phyloP scores from a whole-genome alignment of 2,113 vertebrate genomes.

The Zeus faber region DNA sequence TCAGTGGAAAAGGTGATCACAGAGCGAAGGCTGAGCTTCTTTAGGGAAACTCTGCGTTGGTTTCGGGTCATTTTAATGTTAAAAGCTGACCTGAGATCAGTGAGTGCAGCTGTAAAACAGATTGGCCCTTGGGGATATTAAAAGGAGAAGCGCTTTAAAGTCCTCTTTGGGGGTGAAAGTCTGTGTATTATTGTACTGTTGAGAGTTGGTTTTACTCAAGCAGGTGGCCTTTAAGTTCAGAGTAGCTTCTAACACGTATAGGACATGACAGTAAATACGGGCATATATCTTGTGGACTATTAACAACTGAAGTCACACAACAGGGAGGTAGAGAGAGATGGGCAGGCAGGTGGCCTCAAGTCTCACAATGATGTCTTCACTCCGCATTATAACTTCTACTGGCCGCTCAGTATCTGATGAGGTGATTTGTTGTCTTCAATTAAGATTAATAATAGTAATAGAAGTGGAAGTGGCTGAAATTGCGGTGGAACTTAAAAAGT shows the following conservation, averaged over 20 bases:
- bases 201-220: slow-evolving; percentile 47
- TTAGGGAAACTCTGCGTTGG: slow-evolving; percentile 13
- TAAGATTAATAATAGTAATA: no score
- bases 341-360: no score
- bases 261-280: background rate
- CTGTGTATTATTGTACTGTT: slow-evolving; percentile 42
- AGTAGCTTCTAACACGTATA: slow-evolving; percentile 30
- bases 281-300: no score
- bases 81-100: slow-evolving; percentile 62
- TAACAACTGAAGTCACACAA: slow-evolving; percentile 2
- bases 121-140: slow-evolving; percentile 53
- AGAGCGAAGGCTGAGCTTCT: background rate
- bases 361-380: no score
- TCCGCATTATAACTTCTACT: no score
- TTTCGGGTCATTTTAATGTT: slow-evolving; percentile 48
- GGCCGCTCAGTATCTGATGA: no score
- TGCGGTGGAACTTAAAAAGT: no score
- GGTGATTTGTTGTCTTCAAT: no score
- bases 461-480: no score
- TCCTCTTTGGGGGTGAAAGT: slow-evolving; percentile 47
- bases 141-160: slow-evolving; percentile 57
- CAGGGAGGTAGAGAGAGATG: background rate
- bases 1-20: no score
- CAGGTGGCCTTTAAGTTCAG: slow-evolving; percentile 54
- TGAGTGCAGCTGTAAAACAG: slow-evolving; percentile 52